Evolutionary conservation across 1,140 invertebrate genomes (phyloP).

Genomic region (Drosophila kanapiae): DNA sequence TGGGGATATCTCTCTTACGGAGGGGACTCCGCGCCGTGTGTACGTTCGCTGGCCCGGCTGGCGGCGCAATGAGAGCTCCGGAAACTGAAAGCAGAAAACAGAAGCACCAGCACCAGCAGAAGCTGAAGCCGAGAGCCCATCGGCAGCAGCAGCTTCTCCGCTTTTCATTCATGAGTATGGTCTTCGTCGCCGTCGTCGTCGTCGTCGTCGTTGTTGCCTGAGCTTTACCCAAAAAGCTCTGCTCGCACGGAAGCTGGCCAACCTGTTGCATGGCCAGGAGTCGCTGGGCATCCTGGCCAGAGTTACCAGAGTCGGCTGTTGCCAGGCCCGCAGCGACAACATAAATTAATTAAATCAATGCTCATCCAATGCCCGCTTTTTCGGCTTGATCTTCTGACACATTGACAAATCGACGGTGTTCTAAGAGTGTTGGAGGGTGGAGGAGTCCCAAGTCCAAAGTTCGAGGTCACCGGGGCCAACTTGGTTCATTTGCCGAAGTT

Average conservation of each 20-base stretch:
- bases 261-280: slow-evolving; percentile 67
- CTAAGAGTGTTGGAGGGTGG: not conserved
- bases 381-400: slow-evolving; percentile 56
- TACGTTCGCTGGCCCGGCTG: slow-evolving; percentile 73
- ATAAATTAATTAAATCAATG: slow-evolving; percentile 83
- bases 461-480: slow-evolving; percentile 37
- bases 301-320: slow-evolving; percentile 63
- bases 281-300: slow-evolving; percentile 37
- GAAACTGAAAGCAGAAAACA: slow-evolving; percentile 36
- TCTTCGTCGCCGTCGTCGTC: slow-evolving; percentile 3
- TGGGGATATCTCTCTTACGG: slow-evolving; percentile 20
- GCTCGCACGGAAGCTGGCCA: slow-evolving; percentile 49
- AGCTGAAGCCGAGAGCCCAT: slow-evolving; percentile 31
- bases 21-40: slow-evolving; percentile 55
- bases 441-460: not conserved
- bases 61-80: slow-evolving; percentile 71
- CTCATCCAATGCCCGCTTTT: slow-evolving; percentile 49
- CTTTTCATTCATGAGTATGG: slow-evolving; percentile 74
- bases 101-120: slow-evolving; percentile 27
- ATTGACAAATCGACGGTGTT: slow-evolving; percentile 68
- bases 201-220: slow-evolving; percentile 1
- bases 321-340: slow-evolving; percentile 58
- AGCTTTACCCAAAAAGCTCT: slow-evolving; percentile 63
- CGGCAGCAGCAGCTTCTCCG: slow-evolving; percentile 25
- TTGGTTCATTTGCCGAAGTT: slow-evolving; percentile 60